Evolutionary conservation across 2,888 invertebrate species (phyloP).

Genomic region (Drosophila hamatofila): DNA sequence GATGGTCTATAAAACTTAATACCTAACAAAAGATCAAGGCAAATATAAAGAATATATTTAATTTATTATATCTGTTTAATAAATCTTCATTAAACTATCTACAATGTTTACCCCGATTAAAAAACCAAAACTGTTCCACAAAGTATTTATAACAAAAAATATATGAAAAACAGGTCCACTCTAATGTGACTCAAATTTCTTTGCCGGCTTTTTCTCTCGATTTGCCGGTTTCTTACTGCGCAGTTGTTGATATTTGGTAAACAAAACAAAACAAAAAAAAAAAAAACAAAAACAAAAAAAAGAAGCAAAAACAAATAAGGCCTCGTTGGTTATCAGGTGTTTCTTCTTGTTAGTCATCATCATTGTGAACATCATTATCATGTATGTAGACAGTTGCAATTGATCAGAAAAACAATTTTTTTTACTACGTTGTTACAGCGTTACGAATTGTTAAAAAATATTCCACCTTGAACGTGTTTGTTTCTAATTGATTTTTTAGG

Average conservation of each 20-base stretch:
- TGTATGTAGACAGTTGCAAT: not conserved
- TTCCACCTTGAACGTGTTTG: constrained; percentile 7
- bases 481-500: constrained; percentile 1
- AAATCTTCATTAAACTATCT: not conserved
- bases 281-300: not conserved
- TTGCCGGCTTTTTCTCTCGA: constrained; percentile 24
- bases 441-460: constrained; percentile 3
- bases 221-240: constrained; percentile 67
- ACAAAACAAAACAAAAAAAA: constrained; percentile 48
- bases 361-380: constrained; percentile 19
- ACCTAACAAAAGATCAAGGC: not conserved
- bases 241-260: constrained; percentile 68
- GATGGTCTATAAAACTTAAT: not conserved
- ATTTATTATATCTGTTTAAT: not conserved
- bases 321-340: constrained; percentile 56
- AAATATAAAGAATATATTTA: not conserved
- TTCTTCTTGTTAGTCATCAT: constrained; percentile 47
- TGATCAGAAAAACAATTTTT: constrained; percentile 6
- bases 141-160: not conserved
- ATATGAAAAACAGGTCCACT: constrained; percentile 48
- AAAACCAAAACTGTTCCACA: not conserved
- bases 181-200: constrained; percentile 24
- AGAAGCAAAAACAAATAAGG: constrained; percentile 8
- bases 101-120: too few relatives aligned
- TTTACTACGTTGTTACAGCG: constrained; percentile 24